phyloP scores from a whole-genome alignment of 2,888 invertebrate genomes.

The Junonia oenone region DNA sequence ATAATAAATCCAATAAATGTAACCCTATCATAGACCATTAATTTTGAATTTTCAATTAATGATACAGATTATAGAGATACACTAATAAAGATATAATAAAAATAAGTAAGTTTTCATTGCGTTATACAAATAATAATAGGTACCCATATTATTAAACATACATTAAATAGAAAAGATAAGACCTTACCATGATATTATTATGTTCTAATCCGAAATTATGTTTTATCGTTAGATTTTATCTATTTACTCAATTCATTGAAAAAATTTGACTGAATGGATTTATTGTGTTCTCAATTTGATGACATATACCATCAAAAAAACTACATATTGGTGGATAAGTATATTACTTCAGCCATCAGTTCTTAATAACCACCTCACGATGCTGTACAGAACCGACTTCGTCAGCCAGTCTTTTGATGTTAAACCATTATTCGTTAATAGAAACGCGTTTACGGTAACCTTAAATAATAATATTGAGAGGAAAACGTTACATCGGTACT shows the following conservation, averaged over 20 bases:
- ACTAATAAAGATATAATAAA: no score
- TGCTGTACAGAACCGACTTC: constrained; percentile 33
- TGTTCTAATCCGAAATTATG: no score
- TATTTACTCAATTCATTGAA: background rate
- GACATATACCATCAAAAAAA: background rate
- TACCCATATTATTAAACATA: no score
- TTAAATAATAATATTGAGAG: constrained; percentile 22
- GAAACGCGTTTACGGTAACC: constrained; percentile 28
- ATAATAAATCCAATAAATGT: background rate
- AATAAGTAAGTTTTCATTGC: background rate
- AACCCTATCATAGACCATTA: no score
- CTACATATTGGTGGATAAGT: background rate
- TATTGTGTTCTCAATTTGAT: background rate
- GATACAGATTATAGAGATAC: no score
- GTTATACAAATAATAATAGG: no score
- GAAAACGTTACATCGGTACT: constrained; percentile 27
- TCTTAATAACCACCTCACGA: background rate
- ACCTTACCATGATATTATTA: no score
- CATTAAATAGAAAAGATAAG: no score
- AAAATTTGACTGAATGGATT: background rate
- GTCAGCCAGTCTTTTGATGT: constrained; percentile 9
- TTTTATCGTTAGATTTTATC: no score
- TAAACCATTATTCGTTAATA: constrained; percentile 6
- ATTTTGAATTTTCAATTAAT: no score
- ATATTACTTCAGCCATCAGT: background rate